phyloP scores from a whole-genome alignment of 1,140 invertebrate species.

The Cryptotermes secundus region DNA sequence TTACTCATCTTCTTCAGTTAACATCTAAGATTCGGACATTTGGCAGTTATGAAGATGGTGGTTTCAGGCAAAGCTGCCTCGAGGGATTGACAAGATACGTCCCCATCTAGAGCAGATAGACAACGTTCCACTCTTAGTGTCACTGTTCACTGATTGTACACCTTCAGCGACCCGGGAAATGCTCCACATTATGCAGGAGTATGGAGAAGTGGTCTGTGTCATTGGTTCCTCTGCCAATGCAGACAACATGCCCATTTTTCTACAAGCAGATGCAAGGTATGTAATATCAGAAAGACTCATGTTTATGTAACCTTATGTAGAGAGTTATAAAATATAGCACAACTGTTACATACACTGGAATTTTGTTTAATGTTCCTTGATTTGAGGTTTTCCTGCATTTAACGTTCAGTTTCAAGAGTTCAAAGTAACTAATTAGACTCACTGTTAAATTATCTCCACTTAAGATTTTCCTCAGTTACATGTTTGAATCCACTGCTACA shows the following conservation, averaged over 20 bases:
- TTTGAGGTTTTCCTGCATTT: too few species aligned
- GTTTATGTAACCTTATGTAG: too few species aligned
- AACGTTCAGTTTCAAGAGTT: too few species aligned
- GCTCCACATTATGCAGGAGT: conserved; percentile 95
- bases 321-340: too few species aligned
- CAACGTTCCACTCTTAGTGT: conserved; percentile 94
- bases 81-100: conserved; percentile 94
- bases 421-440: too few species aligned
- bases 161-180: conserved; percentile 83
- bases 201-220: conserved; percentile 90
- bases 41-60: conserved; percentile 22
- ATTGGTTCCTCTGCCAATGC: conserved; percentile 85
- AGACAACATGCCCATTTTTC: conserved; percentile 87
- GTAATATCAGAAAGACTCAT: background rate
- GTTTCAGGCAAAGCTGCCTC: conserved; percentile 83
- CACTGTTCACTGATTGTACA: conserved; percentile 95
- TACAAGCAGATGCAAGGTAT: conserved; percentile 91
- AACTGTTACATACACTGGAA: too few species aligned
- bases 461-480: too few species aligned
- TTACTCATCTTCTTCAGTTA: background rate
- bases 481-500: too few species aligned
- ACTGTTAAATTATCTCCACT: too few species aligned
- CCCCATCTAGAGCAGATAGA: conserved; percentile 94
- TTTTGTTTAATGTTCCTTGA: too few species aligned
- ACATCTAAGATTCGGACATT: background rate